These are phyloP conservation scores for Anguilla marmorata DNA, from an alignment of 2,797 vertebrate species.

Conservation along the genomic window DNA sequence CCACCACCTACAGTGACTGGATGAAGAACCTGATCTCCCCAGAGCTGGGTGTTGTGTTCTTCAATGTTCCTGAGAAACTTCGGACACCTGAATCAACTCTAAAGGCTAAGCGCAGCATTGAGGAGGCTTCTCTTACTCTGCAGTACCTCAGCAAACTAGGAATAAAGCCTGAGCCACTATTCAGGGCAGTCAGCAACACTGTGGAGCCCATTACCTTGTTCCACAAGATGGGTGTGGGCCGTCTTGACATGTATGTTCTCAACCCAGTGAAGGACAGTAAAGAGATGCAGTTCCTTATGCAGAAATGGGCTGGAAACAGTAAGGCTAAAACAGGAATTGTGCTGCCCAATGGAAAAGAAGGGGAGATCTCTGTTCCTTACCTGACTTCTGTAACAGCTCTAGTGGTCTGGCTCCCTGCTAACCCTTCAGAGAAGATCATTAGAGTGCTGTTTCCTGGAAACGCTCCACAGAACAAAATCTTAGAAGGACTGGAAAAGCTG, in stretches of 20 bases:
- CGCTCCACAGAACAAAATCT: slow-evolving; percentile 96
- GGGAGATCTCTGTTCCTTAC: slow-evolving; percentile 97
- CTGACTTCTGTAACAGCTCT: slow-evolving; percentile 95
- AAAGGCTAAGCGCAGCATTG: slow-evolving; percentile 94
- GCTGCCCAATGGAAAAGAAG: slow-evolving; percentile 90
- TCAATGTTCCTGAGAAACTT: slow-evolving; percentile 95
- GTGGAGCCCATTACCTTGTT: slow-evolving; percentile 95
- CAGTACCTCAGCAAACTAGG: slow-evolving; percentile 90
- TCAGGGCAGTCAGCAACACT: slow-evolving; percentile 87
- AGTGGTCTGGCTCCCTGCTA: slow-evolving; percentile 95
- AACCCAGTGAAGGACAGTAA: slow-evolving; percentile 98
- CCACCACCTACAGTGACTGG: slow-evolving; percentile 92
- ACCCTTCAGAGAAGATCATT: slow-evolving; percentile 91
- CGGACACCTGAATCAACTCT: slow-evolving; percentile 90
- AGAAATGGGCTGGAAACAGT: slow-evolving; percentile 97
- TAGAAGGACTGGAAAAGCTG: slow-evolving; percentile 95
- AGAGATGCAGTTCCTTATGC: slow-evolving; percentile 99
- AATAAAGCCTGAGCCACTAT: slow-evolving; percentile 90
- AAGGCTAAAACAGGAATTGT: slow-evolving; percentile 97
- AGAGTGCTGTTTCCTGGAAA: slow-evolving; percentile 97
- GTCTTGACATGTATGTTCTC: slow-evolving; percentile 94
- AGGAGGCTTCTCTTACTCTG: slow-evolving; percentile 91
- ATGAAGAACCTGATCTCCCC: slow-evolving; percentile 98
- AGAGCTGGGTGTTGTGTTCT: slow-evolving; percentile 95
- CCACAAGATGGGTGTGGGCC: slow-evolving; percentile 98